Evolutionary conservation across 1,140 invertebrate species (phyloP).

Genomic region (Drosophila ananassae): DNA sequence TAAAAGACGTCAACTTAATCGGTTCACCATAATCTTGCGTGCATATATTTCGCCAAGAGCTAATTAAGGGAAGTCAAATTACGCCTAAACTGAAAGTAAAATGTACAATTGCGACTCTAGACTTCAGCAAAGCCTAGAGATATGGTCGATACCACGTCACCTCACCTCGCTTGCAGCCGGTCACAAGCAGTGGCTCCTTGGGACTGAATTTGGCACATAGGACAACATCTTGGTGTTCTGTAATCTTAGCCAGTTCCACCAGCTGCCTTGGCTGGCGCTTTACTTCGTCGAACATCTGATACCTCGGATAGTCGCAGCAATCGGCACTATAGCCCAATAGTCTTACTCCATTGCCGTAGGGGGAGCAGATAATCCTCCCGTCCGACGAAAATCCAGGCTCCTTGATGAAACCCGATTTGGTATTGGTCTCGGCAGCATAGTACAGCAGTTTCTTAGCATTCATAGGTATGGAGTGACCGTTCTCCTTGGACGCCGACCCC

Average conservation of each 20-base stretch:
- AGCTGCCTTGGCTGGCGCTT: slow-evolving; percentile 82
- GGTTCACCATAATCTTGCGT: slow-evolving; percentile 42
- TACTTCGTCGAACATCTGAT: slow-evolving; percentile 83
- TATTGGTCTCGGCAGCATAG: slow-evolving; percentile 94
- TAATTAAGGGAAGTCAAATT: slow-evolving; percentile 21
- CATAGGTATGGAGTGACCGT: slow-evolving; percentile 86
- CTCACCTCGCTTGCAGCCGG: slow-evolving; percentile 93
- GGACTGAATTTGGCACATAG: slow-evolving; percentile 96
- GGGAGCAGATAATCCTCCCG: slow-evolving; percentile 94
- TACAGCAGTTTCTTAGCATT: slow-evolving; percentile 92
- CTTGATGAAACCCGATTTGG: slow-evolving; percentile 93
- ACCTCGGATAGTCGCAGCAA: slow-evolving; percentile 91
- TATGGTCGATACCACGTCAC: slow-evolving; percentile 95
- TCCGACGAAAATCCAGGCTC: slow-evolving; percentile 95
- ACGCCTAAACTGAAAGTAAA: slow-evolving; percentile 36
- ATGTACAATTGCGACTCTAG: slow-evolving; percentile 16
- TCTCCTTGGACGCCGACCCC: slow-evolving; percentile 18
- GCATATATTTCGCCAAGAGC: slow-evolving; percentile 30
- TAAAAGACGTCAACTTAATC: slow-evolving; percentile 49
- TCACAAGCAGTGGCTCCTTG: slow-evolving; percentile 92
- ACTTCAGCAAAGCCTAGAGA: slow-evolving; percentile 45
- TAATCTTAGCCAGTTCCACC: slow-evolving; percentile 88
- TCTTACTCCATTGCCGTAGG: slow-evolving; percentile 93
- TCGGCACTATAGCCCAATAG: slow-evolving; percentile 91
- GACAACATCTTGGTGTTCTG: slow-evolving; percentile 93